Conservation (phyloP, 1,140 invertebrate genomes). For the Dreissena rostriformis region DNA sequence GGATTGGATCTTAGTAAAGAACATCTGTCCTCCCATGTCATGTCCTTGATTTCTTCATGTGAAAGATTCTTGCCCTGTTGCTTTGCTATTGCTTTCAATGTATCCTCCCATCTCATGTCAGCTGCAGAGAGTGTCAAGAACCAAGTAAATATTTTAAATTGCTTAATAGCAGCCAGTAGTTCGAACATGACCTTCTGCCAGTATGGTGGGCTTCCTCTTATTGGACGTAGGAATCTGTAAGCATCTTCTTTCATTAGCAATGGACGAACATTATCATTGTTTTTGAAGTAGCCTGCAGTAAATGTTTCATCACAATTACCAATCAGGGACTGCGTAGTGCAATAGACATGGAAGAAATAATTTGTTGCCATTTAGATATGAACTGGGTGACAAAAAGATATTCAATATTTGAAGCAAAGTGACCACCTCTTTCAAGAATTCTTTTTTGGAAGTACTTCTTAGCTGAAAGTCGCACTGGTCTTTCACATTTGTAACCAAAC, state of each 20-base stretch:
- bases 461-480: slow-evolving; percentile 43
- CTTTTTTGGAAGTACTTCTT: slow-evolving; percentile 56
- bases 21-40: slow-evolving; percentile 57
- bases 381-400: slow-evolving; percentile 57
- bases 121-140: slow-evolving; percentile 61
- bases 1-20: slow-evolving; percentile 60
- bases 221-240: slow-evolving; percentile 54
- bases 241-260: slow-evolving; percentile 53
- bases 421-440: slow-evolving; percentile 36
- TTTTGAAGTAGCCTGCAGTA: slow-evolving; percentile 51
- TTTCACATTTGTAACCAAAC: slow-evolving; percentile 47
- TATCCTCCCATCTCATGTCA: slow-evolving; percentile 60
- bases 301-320: slow-evolving; percentile 22
- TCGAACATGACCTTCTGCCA: slow-evolving; percentile 58
- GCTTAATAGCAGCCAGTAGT: slow-evolving; percentile 53
- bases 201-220: slow-evolving; percentile 55
- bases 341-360: slow-evolving; percentile 39
- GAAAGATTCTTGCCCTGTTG: slow-evolving; percentile 38
- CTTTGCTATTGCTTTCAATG: slow-evolving; percentile 50
- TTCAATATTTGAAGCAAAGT: slow-evolving; percentile 47
- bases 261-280: slow-evolving; percentile 29
- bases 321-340: slow-evolving; percentile 41
- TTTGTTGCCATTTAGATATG: slow-evolving; percentile 43
- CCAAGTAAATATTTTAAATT: slow-evolving; percentile 52
- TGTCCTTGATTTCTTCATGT: slow-evolving; percentile 45